Evolutionary conservation across 1,140 invertebrate species (phyloP).

Genomic region (Eciton burchellii): DNA sequence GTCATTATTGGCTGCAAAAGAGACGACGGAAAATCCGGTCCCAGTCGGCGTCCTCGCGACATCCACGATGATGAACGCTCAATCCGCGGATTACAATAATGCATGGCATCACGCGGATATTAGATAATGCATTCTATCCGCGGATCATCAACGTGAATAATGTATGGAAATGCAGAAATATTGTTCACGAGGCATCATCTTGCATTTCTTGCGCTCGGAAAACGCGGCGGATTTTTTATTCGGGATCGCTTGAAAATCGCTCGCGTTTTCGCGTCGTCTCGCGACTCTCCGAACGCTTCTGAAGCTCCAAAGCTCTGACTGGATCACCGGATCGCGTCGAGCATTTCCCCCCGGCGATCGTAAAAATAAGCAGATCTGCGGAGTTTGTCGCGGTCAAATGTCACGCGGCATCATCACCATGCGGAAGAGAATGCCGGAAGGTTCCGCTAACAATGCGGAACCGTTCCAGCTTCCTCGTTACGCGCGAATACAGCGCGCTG

Average conservation of each 20-base stretch:
- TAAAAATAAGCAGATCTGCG: no score
- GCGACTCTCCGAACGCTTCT: neutral
- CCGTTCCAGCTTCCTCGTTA: slow-evolving; percentile 13
- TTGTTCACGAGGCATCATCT: no score
- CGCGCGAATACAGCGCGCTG: slow-evolving; percentile 1
- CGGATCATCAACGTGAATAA: no score
- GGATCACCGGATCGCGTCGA: neutral
- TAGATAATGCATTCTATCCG: neutral
- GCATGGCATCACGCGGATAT: neutral
- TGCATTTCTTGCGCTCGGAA: no score
- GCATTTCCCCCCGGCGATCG: no score
- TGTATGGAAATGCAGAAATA: no score
- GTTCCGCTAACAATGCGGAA: slow-evolving; percentile 19
- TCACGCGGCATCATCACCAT: neutral
- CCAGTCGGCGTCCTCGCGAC: neutral
- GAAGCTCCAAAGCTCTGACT: neutral
- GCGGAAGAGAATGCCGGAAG: neutral
- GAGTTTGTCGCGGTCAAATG: neutral
- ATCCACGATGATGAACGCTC: neutral
- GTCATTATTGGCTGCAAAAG: neutral
- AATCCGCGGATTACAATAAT: neutral
- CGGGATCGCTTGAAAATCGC: neutral
- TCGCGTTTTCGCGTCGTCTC: neutral
- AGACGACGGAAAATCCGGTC: neutral
- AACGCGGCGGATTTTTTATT: neutral